A percentile compares a stretch with the other conserved stretches of the same genome.
Conservation (phyloP, 2,888 invertebrate species). For the Agrypnus murinus region DNA sequence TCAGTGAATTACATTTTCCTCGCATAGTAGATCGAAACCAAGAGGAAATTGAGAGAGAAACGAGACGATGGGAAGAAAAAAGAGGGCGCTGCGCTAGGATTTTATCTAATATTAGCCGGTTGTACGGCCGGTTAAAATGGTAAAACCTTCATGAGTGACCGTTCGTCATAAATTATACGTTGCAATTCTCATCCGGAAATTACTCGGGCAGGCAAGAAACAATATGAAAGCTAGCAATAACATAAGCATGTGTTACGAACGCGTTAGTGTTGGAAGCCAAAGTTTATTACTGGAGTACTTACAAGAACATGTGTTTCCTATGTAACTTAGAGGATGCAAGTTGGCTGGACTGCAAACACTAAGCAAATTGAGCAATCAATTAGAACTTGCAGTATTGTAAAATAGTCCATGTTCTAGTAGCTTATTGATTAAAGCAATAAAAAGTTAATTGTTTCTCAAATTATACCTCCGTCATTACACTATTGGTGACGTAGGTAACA, state of each 20-base stretch:
- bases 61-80: no score
- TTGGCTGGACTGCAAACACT: slow-evolving; percentile 13
- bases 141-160: slow-evolving; percentile 29
- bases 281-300: slow-evolving; percentile 24
- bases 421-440: slow-evolving; percentile 9
- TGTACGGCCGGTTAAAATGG: slow-evolving; percentile 7
- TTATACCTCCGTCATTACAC: no score
- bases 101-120: slow-evolving; percentile 14
- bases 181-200: slow-evolving; percentile 37
- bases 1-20: slow-evolving; percentile 12
- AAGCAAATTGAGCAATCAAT: slow-evolving; percentile 25
- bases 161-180: slow-evolving; percentile 28
- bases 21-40: background rate
- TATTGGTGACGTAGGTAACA: no score
- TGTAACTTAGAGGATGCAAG: slow-evolving; percentile 13
- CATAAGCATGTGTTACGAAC: slow-evolving; percentile 34
- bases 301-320: slow-evolving; percentile 32
- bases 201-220: slow-evolving; percentile 30
- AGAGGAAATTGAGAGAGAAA: background rate
- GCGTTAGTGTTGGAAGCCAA: slow-evolving; percentile 16
- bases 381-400: slow-evolving; percentile 9
- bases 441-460: background rate
- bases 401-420: slow-evolving; percentile 5
- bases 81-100: background rate
- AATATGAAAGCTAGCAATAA: slow-evolving; percentile 21